Percentiles rank a stretch among this genome's conserved stretches.
Evolutionary conservation across 2,888 invertebrate genomes (phyloP).

Genomic region (Callimorpha dominula): DNA sequence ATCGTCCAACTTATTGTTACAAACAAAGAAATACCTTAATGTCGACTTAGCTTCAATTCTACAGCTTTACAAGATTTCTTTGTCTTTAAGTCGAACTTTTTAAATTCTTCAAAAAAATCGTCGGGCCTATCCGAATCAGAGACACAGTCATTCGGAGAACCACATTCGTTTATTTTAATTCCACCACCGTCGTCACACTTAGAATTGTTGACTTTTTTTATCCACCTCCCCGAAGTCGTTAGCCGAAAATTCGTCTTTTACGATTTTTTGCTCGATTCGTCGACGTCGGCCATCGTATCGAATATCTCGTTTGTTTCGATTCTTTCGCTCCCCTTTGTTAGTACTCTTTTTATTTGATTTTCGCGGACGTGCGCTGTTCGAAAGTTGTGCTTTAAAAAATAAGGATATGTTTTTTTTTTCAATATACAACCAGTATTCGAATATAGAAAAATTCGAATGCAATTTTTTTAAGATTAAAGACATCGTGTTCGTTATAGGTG

Average conservation of each 20-base stretch:
- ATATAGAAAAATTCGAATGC: neutral
- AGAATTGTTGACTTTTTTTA: constrained; percentile 65
- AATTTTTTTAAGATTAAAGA: neutral
- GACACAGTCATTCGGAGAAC: constrained; percentile 62
- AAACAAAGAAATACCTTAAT: neutral
- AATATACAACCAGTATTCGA: neutral
- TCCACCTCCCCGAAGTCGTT: constrained; percentile 66
- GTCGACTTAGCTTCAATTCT: neutral
- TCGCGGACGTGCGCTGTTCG: constrained; percentile 16
- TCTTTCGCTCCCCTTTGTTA: constrained; percentile 39
- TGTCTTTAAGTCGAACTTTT: neutral
- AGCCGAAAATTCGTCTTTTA: constrained; percentile 56
- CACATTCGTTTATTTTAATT: constrained; percentile 71
- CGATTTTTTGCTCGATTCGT: constrained; percentile 47
- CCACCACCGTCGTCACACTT: constrained; percentile 66
- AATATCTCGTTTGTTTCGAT: constrained; percentile 42
- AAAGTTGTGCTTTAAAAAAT: constrained; percentile 29
- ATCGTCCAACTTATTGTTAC: neutral
- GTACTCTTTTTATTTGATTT: constrained; percentile 39
- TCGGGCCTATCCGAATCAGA: constrained; percentile 25
- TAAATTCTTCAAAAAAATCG: neutral
- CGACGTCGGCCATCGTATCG: constrained; percentile 50
- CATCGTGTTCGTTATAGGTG: neutral
- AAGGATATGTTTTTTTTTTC: constrained; percentile 26
- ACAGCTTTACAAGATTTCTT: neutral